Conservation (phyloP, 2,888 invertebrate species). For the Entomobrya proxima region DNA sequence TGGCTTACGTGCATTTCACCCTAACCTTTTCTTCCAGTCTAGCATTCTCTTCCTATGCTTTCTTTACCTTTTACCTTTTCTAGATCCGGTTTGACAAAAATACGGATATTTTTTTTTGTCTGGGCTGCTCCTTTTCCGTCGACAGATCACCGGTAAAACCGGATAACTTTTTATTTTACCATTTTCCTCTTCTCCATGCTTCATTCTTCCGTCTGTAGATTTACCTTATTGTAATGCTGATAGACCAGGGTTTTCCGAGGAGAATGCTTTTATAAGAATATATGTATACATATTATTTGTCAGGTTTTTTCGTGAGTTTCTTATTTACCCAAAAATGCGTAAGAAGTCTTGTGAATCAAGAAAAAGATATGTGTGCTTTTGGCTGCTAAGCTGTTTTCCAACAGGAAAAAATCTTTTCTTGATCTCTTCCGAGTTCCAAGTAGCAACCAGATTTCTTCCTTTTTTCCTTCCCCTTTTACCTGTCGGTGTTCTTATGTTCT, state of each 20-base stretch:
- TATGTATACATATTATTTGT: too few relatives aligned
- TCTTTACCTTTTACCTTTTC: too few relatives aligned
- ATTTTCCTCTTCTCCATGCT: not conserved
- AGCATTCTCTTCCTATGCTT: too few relatives aligned
- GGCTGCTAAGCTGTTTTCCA: not conserved
- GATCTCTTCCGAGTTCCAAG: not conserved
- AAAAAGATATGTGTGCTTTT: not conserved
- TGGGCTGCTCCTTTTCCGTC: not conserved
- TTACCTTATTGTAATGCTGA: not conserved
- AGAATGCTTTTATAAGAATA: too few relatives aligned
- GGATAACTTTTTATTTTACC: not conserved
- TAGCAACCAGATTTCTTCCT: not conserved
- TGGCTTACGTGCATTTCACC: too few relatives aligned
- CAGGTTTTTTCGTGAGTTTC: too few relatives aligned
- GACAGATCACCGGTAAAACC: not conserved
- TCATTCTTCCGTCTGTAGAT: not conserved
- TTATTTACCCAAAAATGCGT: too few relatives aligned
- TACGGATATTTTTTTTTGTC: not conserved
- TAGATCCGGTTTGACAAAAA: not conserved
- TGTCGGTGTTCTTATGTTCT: not conserved
- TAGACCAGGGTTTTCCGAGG: not conserved
- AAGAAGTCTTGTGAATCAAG: not conserved
- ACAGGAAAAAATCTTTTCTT: not conserved
- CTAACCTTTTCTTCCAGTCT: too few relatives aligned
- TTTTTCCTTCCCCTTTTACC: not conserved